Conservation (phyloP, 2,113 vertebrate genomes). For the Pogona vitticeps region DNA sequence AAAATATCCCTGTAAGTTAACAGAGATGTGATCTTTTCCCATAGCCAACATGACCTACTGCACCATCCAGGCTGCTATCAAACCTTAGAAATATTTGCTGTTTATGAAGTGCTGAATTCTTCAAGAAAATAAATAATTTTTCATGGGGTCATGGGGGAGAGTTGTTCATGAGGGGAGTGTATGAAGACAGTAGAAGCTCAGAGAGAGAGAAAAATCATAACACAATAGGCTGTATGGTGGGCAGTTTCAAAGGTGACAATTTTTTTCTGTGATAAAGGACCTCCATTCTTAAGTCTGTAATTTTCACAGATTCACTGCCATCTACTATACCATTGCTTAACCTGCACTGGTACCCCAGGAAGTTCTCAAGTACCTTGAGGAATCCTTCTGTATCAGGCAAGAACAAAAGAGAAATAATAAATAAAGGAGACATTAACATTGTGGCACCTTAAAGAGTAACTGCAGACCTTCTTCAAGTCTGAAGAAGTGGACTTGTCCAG, state of each 20-base stretch:
- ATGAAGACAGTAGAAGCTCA: not conserved
- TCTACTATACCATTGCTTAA: not conserved
- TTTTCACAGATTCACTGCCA: not conserved
- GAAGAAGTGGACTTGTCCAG: too few species aligned
- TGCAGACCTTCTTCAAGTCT: too few species aligned
- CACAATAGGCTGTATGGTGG: not conserved
- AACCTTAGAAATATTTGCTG: not conserved
- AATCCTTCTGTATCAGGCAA: not conserved
- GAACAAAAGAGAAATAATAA: too few species aligned
- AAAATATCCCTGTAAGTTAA: not conserved
- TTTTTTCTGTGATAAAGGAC: not conserved
- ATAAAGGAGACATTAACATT: too few species aligned
- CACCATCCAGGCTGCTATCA: not conserved
- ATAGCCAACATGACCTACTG: not conserved
- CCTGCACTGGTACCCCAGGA: not conserved
- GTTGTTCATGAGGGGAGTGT: not conserved
- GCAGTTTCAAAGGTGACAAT: not conserved
- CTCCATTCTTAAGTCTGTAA: not conserved
- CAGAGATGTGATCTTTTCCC: too few species aligned
- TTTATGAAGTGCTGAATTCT: not conserved
- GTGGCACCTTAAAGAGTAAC: too few species aligned
- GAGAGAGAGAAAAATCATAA: not conserved
- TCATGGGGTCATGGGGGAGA: too few species aligned
- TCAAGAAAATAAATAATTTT: not conserved
- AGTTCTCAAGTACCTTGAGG: not conserved